A percentile compares a stretch with the other conserved stretches of the same genome.
Conservation (phyloP, 2,113 vertebrate genomes). For the Malurus melanocephalus region DNA sequence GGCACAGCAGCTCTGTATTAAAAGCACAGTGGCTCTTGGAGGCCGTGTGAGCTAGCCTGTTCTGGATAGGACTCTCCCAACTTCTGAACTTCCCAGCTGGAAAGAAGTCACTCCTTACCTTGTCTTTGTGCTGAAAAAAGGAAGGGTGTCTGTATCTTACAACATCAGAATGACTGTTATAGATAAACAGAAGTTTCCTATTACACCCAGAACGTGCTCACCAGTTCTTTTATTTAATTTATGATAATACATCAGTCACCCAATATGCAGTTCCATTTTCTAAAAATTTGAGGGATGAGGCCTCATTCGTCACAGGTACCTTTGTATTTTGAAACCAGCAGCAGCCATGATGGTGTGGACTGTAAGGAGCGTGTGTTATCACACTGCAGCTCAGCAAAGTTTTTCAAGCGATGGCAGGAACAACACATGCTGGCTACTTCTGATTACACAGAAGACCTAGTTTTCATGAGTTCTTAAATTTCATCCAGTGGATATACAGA, state of each 20-base stretch:
- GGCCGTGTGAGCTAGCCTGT: neutral
- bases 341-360: neutral
- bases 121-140: neutral
- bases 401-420: neutral
- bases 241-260: neutral
- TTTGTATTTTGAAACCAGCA: neutral
- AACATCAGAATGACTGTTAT: neutral
- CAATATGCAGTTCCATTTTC: neutral
- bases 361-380: neutral
- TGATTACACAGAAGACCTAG: neutral
- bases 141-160: neutral
- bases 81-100: neutral
- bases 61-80: neutral
- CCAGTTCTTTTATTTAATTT: neutral
- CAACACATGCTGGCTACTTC: neutral
- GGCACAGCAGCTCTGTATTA: neutral
- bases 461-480: neutral
- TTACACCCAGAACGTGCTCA: neutral
- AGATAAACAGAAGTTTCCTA: neutral
- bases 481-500: neutral
- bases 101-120: neutral
- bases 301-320: neutral
- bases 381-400: neutral
- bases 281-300: neutral
- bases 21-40: neutral